Conservation (phyloP, 2,797 vertebrate species). For the Lepus townsendii region DNA sequence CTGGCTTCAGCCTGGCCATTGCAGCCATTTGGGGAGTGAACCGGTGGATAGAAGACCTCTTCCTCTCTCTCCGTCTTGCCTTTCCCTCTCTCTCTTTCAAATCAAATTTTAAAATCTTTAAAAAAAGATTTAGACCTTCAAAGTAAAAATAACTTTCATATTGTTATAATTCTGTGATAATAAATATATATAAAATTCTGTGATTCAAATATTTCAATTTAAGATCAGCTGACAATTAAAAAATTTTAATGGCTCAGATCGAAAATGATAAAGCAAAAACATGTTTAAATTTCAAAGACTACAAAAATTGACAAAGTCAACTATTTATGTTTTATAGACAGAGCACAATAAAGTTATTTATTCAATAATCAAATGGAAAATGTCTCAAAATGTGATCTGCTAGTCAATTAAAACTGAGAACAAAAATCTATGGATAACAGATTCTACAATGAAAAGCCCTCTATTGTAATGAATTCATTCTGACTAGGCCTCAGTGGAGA, state of each 20-base stretch:
- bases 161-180: conserved; percentile 38
- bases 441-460: conserved; percentile 36
- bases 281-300: conserved; percentile 65
- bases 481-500: neutral
- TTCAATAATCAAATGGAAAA: conserved; percentile 50
- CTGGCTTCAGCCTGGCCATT: no score
- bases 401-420: conserved; percentile 48
- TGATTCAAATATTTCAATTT: conserved; percentile 49
- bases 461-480: conserved; percentile 51
- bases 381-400: conserved; percentile 55
- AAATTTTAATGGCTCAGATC: conserved; percentile 13
- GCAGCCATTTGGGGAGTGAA: no score
- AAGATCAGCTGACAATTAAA: conserved; percentile 38
- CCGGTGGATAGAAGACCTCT: no score
- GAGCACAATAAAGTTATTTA: conserved; percentile 52
- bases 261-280: conserved; percentile 63
- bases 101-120: conserved; percentile 48
- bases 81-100: neutral
- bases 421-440: conserved; percentile 34
- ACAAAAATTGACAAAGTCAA: conserved; percentile 53
- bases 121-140: conserved; percentile 51
- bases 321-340: conserved; percentile 57
- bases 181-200: no score
- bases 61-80: no score
- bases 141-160: conserved; percentile 69